Evolutionary conservation across 2,797 vertebrate species (phyloP).

Genomic region (Gambusia yucatana): DNA sequence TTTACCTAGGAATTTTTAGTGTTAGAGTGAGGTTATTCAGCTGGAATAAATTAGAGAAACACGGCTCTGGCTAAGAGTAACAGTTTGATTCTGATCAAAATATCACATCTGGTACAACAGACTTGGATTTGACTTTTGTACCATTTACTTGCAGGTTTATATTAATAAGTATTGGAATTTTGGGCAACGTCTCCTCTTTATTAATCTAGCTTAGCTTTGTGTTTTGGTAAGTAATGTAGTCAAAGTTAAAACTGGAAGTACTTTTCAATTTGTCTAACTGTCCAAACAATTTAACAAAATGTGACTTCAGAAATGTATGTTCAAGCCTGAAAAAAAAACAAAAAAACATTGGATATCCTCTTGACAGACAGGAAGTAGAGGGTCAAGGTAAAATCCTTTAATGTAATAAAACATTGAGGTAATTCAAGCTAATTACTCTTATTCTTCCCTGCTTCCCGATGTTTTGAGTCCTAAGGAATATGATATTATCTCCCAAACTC

Average conservation of each 20-base stretch:
- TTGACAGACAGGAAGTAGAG: not conserved
- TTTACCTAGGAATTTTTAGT: not conserved
- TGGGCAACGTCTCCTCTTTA: not conserved
- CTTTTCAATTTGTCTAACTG: not conserved
- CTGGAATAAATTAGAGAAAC: not conserved
- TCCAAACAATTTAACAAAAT: not conserved
- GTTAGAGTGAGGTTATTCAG: not conserved
- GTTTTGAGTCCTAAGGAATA: not conserved
- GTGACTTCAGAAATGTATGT: not conserved
- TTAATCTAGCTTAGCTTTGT: slow-evolving; percentile 7
- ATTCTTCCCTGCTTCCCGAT: not conserved
- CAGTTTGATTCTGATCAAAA: slow-evolving; percentile 8
- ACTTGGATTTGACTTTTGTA: slow-evolving; percentile 13
- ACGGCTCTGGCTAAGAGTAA: not conserved
- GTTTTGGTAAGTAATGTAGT: not conserved
- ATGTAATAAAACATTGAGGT: not conserved
- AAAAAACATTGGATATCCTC: not conserved
- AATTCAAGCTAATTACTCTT: not conserved
- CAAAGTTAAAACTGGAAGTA: not conserved
- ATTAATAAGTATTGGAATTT: not conserved
- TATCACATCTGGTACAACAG: slow-evolving; percentile 1
- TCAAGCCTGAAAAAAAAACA: not conserved
- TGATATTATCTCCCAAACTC: not conserved
- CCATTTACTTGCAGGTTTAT: not conserved
- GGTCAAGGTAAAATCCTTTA: not conserved